Evolutionary conservation across 92 coral and sea anemone genomes (phyloP).

Genomic region (Virgularia gustaviana): DNA sequence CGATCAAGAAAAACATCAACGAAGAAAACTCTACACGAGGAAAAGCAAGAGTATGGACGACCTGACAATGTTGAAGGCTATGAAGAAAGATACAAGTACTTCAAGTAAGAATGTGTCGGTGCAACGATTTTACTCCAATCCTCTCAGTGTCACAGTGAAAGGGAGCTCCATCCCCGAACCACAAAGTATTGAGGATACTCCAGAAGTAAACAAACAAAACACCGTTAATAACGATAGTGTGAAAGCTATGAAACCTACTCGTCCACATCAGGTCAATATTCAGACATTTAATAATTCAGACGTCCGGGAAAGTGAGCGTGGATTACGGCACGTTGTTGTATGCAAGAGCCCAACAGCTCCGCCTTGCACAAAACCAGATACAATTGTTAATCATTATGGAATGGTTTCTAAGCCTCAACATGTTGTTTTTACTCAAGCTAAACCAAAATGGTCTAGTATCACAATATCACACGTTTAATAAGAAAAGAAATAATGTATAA

Average conservation of each 20-base stretch:
- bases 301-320: background rate
- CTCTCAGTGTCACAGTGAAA: constrained; percentile 11
- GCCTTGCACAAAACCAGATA: background rate
- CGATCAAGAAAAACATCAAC: background rate
- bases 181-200: background rate
- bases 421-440: constrained; percentile 25
- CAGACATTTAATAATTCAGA: constrained; percentile 7
- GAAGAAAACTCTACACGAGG: background rate
- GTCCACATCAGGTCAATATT: no score
- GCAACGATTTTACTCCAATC: constrained; percentile 15
- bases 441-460: constrained; percentile 31
- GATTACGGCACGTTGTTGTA: background rate
- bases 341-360: background rate
- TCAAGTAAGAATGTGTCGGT: constrained; percentile 22
- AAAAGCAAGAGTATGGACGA: constrained; percentile 28
- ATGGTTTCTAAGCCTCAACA: constrained; percentile 12
- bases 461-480: constrained; percentile 32
- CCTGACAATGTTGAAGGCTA: constrained; percentile 5
- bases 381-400: background rate
- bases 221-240: constrained; percentile 6
- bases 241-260: no score
- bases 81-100: no score
- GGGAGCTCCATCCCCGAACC: background rate
- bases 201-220: background rate
- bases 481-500: background rate